These are phyloP conservation scores for Pteronotus mesoamericanus DNA, from an alignment of 2,797 vertebrate species.

Conservation along the genomic window DNA sequence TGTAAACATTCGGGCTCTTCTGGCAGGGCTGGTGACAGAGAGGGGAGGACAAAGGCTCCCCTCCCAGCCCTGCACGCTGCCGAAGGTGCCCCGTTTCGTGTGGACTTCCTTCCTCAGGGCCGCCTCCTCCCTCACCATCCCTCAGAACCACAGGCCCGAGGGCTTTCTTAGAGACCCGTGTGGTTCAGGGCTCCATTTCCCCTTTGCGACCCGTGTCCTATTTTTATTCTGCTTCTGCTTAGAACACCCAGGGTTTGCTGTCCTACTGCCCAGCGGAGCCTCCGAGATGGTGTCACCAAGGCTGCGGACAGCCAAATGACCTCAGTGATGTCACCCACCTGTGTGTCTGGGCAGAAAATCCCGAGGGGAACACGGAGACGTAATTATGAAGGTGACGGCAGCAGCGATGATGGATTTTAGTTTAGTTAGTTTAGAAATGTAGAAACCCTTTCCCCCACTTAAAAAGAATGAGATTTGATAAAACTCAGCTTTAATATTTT, in stretches of 20 bases:
- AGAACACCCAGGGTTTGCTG: not conserved
- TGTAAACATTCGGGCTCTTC: constrained; percentile 7
- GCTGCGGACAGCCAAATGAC: not conserved
- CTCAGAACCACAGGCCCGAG: not conserved
- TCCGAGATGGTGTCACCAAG: not conserved
- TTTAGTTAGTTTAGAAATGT: not conserved
- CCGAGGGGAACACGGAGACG: accelerated
- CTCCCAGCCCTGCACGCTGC: not conserved
- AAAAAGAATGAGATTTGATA: not conserved
- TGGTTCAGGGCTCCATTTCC: not conserved
- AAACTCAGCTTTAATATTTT: not conserved
- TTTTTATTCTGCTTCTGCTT: not conserved
- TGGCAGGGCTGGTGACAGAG: not conserved
- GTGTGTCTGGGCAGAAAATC: not conserved
- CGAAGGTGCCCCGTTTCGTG: not conserved
- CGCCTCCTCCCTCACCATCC: accelerated
- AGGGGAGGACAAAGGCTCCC: not conserved
- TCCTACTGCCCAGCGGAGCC: accelerated
- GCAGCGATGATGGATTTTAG: accelerated
- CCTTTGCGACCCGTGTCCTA: not conserved
- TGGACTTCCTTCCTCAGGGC: not conserved
- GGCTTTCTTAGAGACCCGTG: not conserved
- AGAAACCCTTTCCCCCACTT: not conserved
- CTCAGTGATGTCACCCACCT: accelerated
- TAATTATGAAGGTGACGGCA: not conserved